Percentiles rank a stretch among this genome's conserved stretches.
These are phyloP conservation scores for Poecilia wingei DNA, from an alignment of 2,797 vertebrate species.

Conservation along the genomic window DNA sequence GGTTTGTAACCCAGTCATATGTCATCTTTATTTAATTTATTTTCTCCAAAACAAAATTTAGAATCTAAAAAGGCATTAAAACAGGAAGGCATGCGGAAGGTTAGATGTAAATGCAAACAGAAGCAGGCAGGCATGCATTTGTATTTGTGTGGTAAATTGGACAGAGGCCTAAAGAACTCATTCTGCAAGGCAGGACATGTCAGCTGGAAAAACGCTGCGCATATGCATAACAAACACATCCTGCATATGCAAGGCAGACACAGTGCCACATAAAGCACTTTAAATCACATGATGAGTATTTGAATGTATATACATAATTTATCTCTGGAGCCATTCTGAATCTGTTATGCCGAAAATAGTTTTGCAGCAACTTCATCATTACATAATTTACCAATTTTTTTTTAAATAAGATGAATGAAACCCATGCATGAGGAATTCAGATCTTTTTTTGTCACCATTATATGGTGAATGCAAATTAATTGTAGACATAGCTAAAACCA, in stretches of 20 bases:
- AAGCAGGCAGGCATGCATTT: not conserved
- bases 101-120: not conserved
- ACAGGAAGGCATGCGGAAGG: not conserved
- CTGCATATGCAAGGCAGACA: not conserved
- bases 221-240: not conserved
- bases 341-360: not conserved
- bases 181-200: not conserved
- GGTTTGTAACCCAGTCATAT: constrained; percentile 53
- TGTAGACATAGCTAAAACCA: not conserved
- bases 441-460: not conserved
- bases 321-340: not conserved
- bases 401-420: not conserved
- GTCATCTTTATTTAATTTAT: not conserved
- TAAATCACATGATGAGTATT: not conserved
- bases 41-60: not conserved
- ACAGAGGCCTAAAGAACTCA: not conserved
- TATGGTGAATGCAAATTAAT: not conserved
- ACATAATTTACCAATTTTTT: not conserved
- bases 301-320: not conserved
- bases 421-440: not conserved
- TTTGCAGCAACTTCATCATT: not conserved
- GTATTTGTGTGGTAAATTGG: not conserved
- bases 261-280: not conserved
- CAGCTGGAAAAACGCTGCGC: not conserved
- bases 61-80: not conserved